Evolutionary conservation across 2,888 invertebrate species (phyloP).

Genomic region (Rotaria magnacalcarata): DNA sequence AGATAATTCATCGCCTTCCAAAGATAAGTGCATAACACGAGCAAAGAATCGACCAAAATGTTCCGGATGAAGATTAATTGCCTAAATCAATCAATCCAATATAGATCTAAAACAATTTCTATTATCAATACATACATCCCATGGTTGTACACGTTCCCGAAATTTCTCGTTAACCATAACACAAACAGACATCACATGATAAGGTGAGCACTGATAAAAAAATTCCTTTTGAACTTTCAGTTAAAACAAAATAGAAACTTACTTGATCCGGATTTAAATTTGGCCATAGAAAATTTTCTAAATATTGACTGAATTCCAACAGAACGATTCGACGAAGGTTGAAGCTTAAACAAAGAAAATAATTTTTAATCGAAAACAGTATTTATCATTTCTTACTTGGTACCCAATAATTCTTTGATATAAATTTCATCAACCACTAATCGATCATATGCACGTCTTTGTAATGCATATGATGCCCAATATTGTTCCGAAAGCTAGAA

Average conservation of each 20-base stretch:
- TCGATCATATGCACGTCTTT: slow-evolving; percentile 34
- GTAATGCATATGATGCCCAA: slow-evolving; percentile 38
- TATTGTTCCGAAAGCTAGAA: slow-evolving; percentile 39
- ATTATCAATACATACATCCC: slow-evolving; percentile 61
- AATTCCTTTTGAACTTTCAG: too few species aligned
- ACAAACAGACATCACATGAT: slow-evolving; percentile 88
- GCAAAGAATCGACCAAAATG: slow-evolving; percentile 38
- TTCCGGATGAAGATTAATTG: slow-evolving; percentile 15
- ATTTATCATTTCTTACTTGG: slow-evolving; percentile 63
- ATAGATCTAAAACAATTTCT: neutral
- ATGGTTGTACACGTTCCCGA: slow-evolving; percentile 88
- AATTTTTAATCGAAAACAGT: slow-evolving; percentile 49
- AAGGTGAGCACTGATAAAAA: neutral
- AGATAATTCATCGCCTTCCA: slow-evolving; percentile 62
- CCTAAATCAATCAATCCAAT: neutral
- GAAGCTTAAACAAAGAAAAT: slow-evolving; percentile 51
- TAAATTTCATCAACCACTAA: slow-evolving; percentile 83
- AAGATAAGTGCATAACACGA: slow-evolving; percentile 63
- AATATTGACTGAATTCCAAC: slow-evolving; percentile 70
- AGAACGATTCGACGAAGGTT: slow-evolving; percentile 77
- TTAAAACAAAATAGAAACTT: slow-evolving; percentile 40
- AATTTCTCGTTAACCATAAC: slow-evolving; percentile 98
- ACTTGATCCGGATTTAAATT: slow-evolving; percentile 72
- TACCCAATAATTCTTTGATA: slow-evolving; percentile 75
- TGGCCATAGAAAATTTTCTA: slow-evolving; percentile 94